A percentile compares a stretch with the other conserved stretches of the same genome.
These are phyloP conservation scores for Bos indicus DNA, from an alignment of 2,113 vertebrate genomes.

Conservation along the genomic window DNA sequence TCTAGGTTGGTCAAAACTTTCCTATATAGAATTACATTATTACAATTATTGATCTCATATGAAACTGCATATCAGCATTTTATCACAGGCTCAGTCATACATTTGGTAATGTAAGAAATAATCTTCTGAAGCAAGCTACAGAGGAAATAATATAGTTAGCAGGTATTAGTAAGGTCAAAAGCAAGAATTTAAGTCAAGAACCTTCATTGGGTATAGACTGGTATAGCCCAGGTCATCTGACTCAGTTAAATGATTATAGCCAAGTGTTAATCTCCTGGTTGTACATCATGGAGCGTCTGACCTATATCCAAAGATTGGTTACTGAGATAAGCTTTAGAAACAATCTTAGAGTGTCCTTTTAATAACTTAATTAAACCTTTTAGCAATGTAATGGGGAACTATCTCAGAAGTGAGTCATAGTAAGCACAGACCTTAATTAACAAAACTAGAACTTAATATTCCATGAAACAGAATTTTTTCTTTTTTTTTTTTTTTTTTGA, in stretches of 20 bases:
- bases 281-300: neutral
- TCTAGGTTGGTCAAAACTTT: no score
- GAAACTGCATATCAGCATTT: neutral
- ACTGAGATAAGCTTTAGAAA: no score
- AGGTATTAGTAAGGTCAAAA: neutral
- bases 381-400: no score
- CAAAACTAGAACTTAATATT: no score
- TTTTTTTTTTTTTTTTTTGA: no score
- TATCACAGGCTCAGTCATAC: neutral
- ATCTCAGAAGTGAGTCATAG: no score
- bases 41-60: neutral
- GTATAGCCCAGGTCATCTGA: neutral
- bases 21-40: neutral
- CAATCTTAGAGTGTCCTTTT: no score
- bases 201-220: neutral
- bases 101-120: neutral
- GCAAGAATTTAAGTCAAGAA: neutral
- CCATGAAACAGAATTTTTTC: no score
- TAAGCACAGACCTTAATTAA: no score
- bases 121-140: neutral
- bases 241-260: neutral
- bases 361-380: no score
- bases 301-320: no score
- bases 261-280: neutral
- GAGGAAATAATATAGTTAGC: neutral